Conservation (phyloP, 2,113 vertebrate genomes). For the Python bivittatus region DNA sequence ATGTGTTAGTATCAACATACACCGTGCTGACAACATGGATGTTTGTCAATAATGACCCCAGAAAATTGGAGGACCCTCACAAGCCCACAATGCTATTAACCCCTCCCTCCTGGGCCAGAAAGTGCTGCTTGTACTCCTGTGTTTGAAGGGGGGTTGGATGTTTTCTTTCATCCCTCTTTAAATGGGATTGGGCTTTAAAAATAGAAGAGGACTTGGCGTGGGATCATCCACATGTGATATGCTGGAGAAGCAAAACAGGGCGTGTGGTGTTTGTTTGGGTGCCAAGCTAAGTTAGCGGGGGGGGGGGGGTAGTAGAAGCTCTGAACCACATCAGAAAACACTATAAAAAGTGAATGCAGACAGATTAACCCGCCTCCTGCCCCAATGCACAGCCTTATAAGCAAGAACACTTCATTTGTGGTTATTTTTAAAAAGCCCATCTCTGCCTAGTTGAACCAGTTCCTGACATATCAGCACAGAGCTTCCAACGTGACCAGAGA, state of each 20-base stretch:
- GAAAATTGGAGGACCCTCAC: background rate
- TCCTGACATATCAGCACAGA: conserved; percentile 2
- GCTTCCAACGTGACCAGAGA: conserved; percentile 27
- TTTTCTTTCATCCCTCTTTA: background rate
- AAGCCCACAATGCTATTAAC: background rate
- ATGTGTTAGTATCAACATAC: background rate
- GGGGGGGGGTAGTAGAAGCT: background rate
- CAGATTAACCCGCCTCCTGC: background rate
- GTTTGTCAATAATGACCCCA: background rate
- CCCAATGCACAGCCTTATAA: background rate
- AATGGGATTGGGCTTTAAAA: conserved; percentile 19
- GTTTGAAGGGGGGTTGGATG: background rate
- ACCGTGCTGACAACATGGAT: background rate
- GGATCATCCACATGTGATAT: background rate
- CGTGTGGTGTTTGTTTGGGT: background rate
- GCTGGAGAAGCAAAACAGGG: background rate
- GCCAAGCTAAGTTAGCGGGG: background rate
- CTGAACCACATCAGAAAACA: background rate
- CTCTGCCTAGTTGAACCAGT: background rate
- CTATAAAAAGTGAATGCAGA: background rate
- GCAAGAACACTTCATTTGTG: background rate
- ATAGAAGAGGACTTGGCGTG: conserved; percentile 18
- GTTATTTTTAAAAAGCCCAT: conserved; percentile 11
- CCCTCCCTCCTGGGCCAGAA: background rate
- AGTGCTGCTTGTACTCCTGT: background rate